Conservation (phyloP, 2,797 vertebrate species). For the Dicrostonyx torquatus region DNA sequence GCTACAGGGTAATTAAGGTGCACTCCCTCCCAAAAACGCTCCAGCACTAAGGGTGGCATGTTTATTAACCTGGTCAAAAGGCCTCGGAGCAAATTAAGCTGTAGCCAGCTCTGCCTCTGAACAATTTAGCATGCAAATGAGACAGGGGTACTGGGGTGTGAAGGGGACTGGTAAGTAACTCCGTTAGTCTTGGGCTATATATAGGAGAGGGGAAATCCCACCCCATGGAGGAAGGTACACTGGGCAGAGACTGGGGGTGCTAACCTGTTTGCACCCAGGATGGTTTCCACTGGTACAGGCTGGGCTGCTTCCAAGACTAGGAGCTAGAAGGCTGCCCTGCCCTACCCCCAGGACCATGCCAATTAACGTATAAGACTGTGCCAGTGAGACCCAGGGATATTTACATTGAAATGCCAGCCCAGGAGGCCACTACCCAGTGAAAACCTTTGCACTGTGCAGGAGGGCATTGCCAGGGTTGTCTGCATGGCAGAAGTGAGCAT, state of each 20-base stretch:
- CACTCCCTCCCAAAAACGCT: not conserved
- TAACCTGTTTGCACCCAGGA: not conserved
- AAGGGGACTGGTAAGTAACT: constrained; percentile 42
- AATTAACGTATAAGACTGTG: not conserved
- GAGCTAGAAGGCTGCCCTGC: not conserved
- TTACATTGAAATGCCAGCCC: not conserved
- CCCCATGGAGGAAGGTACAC: not conserved
- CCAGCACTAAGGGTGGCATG: not conserved
- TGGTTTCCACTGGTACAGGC: not conserved
- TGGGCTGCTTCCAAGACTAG: not conserved
- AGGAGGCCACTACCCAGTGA: not conserved
- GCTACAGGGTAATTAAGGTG: constrained; percentile 64
- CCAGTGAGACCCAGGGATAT: constrained; percentile 17
- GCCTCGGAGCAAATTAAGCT: constrained; percentile 67
- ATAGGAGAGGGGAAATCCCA: constrained; percentile 2
- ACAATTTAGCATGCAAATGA: not conserved
- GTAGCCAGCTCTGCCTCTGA: constrained; percentile 63
- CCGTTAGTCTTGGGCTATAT: constrained; percentile 17
- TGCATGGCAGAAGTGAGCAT: not conserved
- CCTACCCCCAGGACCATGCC: not conserved
- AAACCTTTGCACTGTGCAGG: not conserved
- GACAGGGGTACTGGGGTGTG: constrained; percentile 10
- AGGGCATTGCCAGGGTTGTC: not conserved
- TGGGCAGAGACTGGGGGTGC: not conserved
- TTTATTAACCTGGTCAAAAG: constrained; percentile 80